Base-by-base conservation (phyloP, 2,113 vertebrate species). In the Pica pica region DNA sequence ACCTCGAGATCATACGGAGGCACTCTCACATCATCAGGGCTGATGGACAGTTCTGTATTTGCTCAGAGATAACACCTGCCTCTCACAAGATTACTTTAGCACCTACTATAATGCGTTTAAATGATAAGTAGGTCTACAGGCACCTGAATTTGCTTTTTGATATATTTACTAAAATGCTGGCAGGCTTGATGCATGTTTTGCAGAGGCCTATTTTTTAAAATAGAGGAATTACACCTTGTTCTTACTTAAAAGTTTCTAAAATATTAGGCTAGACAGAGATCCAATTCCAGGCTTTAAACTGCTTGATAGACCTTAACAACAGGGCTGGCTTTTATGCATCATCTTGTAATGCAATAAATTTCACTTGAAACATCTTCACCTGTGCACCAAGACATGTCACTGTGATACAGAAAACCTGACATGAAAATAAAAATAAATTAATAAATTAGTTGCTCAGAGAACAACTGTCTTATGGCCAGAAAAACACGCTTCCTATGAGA, bases 171-270 rank as follows among this genome's bases (percentile, higher is more conserved):
- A 27, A 44, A 27, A 8, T 2, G 18, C 3, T 57, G 53, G 78
- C 75, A 76, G 57, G 56, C 65, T 52, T 61, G 70, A 75, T n/a
- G 39, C 57, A 14, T 16, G 35, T n/a, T 90, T 91, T 69, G 78
- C 81, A 89, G 41, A 44, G 47, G 49, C 13, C 2, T 13, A 10
- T 57, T 87, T 83, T 92, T 67, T 21, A 61, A 95, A 94, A 68
- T 9, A 87, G 33, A 61, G 69, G 53, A 76, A 91, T 73, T 61
- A 89, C 46, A 79, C 20, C 64, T 61, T 42, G 35, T 28, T 94
- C 67, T 83, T 68, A 13, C n/a, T 73, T 87, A 49, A 21, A 77
- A 93, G 78, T 91, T 87, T 39, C 67, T 69, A 82, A 83, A 93
- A 41, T 50, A 74, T 79, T 65, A 91, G 59, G 76, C 47, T 44